Base-by-base conservation (phyloP, 1,140 invertebrate species). In the Camponotus vicinus region DNA sequence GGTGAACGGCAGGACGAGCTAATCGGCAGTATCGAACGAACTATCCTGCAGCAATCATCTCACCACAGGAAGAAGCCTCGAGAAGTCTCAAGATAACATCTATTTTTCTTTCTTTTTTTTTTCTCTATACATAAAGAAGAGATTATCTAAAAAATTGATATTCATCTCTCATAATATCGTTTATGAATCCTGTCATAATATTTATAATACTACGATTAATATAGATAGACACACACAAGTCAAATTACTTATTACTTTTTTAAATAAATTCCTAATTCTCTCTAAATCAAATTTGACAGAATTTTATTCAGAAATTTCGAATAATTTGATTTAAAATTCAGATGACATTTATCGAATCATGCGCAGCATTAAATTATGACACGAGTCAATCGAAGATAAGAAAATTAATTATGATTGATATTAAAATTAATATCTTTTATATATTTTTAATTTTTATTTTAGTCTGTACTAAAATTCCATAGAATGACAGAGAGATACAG, bases 1-100 rank as follows among this genome's bases (percentile, higher is more conserved):
- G 59, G 67, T 64, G 64, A 84, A 66, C 77, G 55, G 79, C 59
- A 57, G 40, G 64, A 82, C 27, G 52, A 59, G 55, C 5, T 42
- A 45, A 63, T 83, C 32, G 27, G 15, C 69, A 83, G 40, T 21
- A 15, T 66, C 52, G 55, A 32, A 18, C 9, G 27, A 37, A 66
- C 42, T 6, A 66, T 34, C 9, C 11, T 32, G 9, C 32, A n/a
- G 13, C 40, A 34, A 8, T 34, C 11, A 1, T 40, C 13, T 52
- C 6, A 13, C 3, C 15, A 11, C 11, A 61, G 61, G n/a, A 76
- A 15, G 18, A 76, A 11, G 8, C 1, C 27, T 27, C 27, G 27
- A 27, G 27, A 32, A 15, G 9, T 32, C 6, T 32, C 15, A 34
- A 64, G 15, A 1, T 32, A 61, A 32, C 59, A 59, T 75, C 4